These are phyloP conservation scores for Synergus itoensis DNA, from an alignment of 2,888 invertebrate species.

Conservation along the genomic window DNA sequence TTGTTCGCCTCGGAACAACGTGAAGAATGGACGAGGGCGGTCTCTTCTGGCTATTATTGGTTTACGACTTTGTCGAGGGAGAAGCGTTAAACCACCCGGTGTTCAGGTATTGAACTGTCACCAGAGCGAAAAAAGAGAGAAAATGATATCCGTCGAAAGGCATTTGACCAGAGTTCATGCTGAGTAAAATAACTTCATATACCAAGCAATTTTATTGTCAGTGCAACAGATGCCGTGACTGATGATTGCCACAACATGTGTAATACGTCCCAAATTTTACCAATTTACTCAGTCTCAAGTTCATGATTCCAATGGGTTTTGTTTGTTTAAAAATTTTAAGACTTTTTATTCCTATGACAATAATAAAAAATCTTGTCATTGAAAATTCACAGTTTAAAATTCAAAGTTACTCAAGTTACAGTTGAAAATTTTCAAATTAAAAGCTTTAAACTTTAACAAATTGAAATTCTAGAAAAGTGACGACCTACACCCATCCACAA, in stretches of 20 bases:
- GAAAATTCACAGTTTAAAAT: too few species aligned
- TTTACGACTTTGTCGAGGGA: constrained; percentile 56
- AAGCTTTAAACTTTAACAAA: too few species aligned
- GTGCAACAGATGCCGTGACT: constrained; percentile 27
- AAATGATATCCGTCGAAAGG: constrained; percentile 32
- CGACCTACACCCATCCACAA: too few species aligned
- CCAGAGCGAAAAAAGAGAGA: constrained; percentile 19
- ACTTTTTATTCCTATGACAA: too few species aligned
- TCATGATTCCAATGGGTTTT: background rate
- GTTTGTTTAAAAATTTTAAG: background rate
- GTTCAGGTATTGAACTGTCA: constrained; percentile 42
- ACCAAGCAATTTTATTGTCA: constrained; percentile 18
- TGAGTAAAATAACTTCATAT: constrained; percentile 35
- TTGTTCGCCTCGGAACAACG: constrained; percentile 44
- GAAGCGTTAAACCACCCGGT: constrained; percentile 50
- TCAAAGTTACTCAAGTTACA: too few species aligned
- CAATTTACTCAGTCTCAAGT: background rate
- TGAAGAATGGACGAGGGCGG: constrained; percentile 42
- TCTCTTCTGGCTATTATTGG: constrained; percentile 54
- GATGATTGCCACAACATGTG: constrained; percentile 25
- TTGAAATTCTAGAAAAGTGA: too few species aligned
- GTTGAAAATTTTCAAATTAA: too few species aligned
- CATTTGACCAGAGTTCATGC: constrained; percentile 36
- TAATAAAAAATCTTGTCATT: too few species aligned
- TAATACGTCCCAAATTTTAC: background rate